Base-by-base conservation (phyloP, 2,797 vertebrate genomes). In the Phrynocephalus guinanensis region DNA sequence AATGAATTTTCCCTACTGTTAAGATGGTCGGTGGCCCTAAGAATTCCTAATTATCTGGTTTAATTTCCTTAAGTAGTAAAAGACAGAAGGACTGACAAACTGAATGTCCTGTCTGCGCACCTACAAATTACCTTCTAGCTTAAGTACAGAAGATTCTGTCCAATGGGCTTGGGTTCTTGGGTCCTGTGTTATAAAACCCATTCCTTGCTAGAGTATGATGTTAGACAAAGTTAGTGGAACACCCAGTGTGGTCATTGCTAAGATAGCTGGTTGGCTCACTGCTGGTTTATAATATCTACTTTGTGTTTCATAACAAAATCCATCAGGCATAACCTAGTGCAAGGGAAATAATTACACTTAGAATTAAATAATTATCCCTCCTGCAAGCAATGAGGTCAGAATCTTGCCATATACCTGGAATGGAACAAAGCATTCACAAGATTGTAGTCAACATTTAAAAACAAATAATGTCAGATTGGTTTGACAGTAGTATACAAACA, bases 41-140 rank as follows among this genome's bases (percentile, higher is more conserved):
- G 22, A 83, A 10, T 60, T 52, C 28, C 6, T 50, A 5, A 63
- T 56, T 20, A 13, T 56, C 82, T 56, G 73, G 66, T 52, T 84
- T n/a, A 73, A 16, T 85, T 85, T 80, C 77, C 26, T 80, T 79
- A 79, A 84, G 73, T 79, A 71, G 56, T 73, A 79, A 67, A 5
- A 52, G 44, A 33, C 11, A 38, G 26, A 79, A 56, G 67, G 28
- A 1, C 48, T n/a, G 26, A 79, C 6, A 6, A 85, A 68, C 15
- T 30, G n/a, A 70, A 70, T 11, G 26, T 9, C 13, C 60, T 52
- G 22, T 66, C 26, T 26, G 10, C 5, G 5, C 26, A 20, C 50
- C 20, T 50, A 8, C 52, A 60, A 52, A 20, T 9, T 80, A 52
- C 22, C 50, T 2, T 48, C 16, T 28, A 44, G 38, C 15, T 10